Evolutionary conservation across 64 coral and sea anemone species (phyloP).

Genomic region (Hydrozoanthus tunicans): DNA sequence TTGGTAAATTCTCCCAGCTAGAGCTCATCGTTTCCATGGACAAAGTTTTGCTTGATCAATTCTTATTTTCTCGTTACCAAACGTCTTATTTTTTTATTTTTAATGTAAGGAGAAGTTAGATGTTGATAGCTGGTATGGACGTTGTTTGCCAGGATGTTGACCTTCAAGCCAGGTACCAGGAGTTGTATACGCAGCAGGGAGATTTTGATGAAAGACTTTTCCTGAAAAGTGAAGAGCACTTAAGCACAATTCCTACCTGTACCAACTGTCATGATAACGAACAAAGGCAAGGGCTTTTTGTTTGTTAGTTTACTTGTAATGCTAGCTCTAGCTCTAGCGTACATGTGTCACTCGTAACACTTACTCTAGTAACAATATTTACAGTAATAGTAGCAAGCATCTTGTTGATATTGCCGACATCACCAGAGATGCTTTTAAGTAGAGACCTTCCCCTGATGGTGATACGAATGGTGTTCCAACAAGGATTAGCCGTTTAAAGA

Average conservation of each 20-base stretch:
- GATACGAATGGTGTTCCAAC: too few species aligned
- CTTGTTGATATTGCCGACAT: too few species aligned
- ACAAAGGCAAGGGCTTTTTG: neutral
- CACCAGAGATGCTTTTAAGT: too few species aligned
- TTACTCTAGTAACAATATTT: neutral
- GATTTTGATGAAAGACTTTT: conserved; percentile 56
- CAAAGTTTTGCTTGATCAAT: too few species aligned
- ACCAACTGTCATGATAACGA: neutral
- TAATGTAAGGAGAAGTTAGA: neutral
- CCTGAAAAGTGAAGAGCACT: conserved; percentile 3
- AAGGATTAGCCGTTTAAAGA: too few species aligned
- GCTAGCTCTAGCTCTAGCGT: neutral
- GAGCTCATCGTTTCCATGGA: too few species aligned
- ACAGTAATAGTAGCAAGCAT: too few species aligned
- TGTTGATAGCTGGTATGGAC: neutral
- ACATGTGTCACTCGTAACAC: neutral
- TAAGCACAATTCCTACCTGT: neutral
- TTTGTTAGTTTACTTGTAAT: neutral
- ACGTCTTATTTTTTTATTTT: neutral
- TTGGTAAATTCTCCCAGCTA: too few species aligned
- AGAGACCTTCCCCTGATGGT: too few species aligned
- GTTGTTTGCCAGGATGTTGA: neutral
- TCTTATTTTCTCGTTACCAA: neutral
- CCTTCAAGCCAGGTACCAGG: conserved; percentile 31
- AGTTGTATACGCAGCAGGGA: conserved; percentile 19